Percentiles rank a stretch among this genome's conserved stretches.
Evolutionary conservation across 2,797 vertebrate genomes (phyloP).

Genomic region (Rhabdophis nuchalis): DNA sequence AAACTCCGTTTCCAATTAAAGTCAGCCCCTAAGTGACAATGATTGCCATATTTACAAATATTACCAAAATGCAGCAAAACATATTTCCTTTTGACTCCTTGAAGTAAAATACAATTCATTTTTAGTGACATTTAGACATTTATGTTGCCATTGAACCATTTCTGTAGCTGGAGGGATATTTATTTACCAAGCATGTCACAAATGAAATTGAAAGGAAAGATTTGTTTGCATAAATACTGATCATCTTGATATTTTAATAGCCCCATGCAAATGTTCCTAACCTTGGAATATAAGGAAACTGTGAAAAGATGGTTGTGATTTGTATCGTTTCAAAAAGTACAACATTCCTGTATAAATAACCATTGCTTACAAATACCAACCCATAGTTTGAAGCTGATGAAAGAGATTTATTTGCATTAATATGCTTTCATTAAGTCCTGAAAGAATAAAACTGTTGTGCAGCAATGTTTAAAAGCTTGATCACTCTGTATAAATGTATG

Average conservation of each 20-base stretch:
- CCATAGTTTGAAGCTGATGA: neutral
- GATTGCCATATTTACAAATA: conserved; percentile 56
- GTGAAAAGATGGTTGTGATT: conserved; percentile 23
- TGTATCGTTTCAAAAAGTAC: conserved; percentile 19
- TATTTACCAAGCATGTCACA: conserved; percentile 12
- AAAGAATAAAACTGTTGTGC: neutral
- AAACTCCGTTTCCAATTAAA: conserved; percentile 38
- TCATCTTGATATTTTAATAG: conserved; percentile 20
- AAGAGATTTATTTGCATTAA: conserved; percentile 20
- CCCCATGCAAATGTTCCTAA: neutral
- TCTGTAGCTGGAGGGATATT: conserved; percentile 22
- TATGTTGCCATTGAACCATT: conserved; percentile 20
- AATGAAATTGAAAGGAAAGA: conserved; percentile 23
- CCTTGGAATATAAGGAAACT: conserved; percentile 3
- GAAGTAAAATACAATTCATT: conserved; percentile 11
- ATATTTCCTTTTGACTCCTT: conserved; percentile 11
- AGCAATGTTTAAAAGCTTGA: neutral
- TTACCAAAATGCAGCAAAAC: conserved; percentile 40
- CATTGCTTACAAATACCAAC: conserved; percentile 3
- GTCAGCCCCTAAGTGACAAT: conserved; percentile 35
- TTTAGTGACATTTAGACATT: conserved; percentile 14
- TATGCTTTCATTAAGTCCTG: neutral
- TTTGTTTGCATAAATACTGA: conserved; percentile 12
- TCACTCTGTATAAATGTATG: neutral
- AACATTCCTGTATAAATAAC: conserved; percentile 10